Evolutionary conservation across 2,888 invertebrate genomes (phyloP), one percentile per base, ranked within the genome.

Genomic region (Trilocha varians): DNA sequence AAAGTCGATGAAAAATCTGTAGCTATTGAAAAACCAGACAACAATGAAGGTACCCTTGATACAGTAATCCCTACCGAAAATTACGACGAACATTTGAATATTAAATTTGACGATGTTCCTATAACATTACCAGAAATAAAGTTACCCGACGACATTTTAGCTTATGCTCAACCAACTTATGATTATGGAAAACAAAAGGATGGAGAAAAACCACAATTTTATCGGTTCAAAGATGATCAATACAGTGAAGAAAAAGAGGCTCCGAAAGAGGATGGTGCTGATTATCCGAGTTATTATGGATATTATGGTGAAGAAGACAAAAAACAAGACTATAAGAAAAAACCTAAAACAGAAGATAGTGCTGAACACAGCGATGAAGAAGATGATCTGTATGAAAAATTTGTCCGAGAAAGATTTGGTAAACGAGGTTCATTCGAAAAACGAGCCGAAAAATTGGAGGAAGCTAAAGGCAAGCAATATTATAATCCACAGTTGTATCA

Each of bases 71-170:
- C 74, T 13, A 60, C 65, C 44, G 48, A 60, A 8, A 61, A 59
- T 47, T 79, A 69, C 52, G 82, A 79, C 54, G 78, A 83, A 36
- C 58, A 85, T 43, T 60, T 83, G 43, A 74, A 79, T 34, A 65
- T 78, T 14, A 79, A 82, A 55, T 83, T 85, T 45, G 76, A 73
- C 42, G 78, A 86, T 44, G 52, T 80, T 16, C 49, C 64, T n/a
- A 70, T 87, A 42, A 75, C 76, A 52, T 57, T 87, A 47, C 86
- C 86, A 3, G 85, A 84, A 59, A 85, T 86, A 45, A 78, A 78
- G 56, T 55, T 87, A 45, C 86, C 86, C 1, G 76, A 86, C n/a
- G 78, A 80, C 46, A 69, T 86, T 53, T 69, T 87, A 57, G 56
- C 69, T 34, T 79, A 73, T 45, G 53, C 70, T 2, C 63, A 73